Base-by-base conservation (phyloP, 2,888 invertebrate genomes). In the Watsonalla binaria region DNA sequence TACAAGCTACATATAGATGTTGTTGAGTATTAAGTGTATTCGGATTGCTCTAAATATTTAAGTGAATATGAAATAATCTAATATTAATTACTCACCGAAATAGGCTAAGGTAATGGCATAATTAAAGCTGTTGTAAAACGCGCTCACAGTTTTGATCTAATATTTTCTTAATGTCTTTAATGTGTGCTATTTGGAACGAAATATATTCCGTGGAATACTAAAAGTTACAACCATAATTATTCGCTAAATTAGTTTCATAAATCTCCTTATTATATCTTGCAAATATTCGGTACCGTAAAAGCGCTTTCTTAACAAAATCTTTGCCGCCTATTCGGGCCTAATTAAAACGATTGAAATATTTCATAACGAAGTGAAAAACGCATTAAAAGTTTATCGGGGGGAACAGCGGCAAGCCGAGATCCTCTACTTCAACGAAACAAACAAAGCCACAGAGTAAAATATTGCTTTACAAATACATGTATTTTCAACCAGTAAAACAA, bases 341-440 rank as follows among this genome's bases (percentile, higher is more conserved):
- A 82, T 82, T 82, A 82, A 76, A 72, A 68, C 77, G 74, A 82
- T 81, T 79, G 72, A 77, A 83, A 80, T 79, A 78, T 80, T 84
- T 78, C 75, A 76, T 80, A 82, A 82, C 77, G 73, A 82, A 84
- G 78, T 83, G 79, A 79, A 84, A 82, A 84, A 82, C 81, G 76
- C 78, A 83, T 84, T 84, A 84, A 83, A 85, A 85, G 80, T 84
- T 84, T 82, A 77, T 76, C 78, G 71, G 66, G 53, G 62, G 58
- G 53, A 42, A 52, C 56, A 62, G 62, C 60, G 66, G 60, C 54
- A 48, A 56, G 61, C 54, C 62, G 61, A 55, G 57, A 58, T 62
- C 63, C 60, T 60, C 66, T 37, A 37, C 11, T 59, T 54, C 51
- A 56, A 58, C 62, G 58, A 73, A 72, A 74, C 72, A 70, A 77